Evolutionary conservation across 2,113 vertebrate genomes (phyloP).

Genomic region (Dinomys branickii): DNA sequence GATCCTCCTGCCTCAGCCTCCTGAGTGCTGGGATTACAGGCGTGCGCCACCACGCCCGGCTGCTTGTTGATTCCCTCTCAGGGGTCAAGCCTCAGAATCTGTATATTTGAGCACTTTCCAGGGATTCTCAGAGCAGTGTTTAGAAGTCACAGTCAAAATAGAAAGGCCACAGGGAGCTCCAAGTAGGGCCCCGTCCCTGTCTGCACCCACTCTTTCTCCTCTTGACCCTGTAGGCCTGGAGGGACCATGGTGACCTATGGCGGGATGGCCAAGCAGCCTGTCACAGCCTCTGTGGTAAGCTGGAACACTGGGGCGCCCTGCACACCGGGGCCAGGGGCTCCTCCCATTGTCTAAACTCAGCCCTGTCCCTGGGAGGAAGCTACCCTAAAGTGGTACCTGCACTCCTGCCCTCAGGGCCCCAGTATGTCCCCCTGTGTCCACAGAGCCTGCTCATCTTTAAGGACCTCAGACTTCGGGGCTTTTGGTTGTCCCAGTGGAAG

Average conservation of each 20-base stretch:
- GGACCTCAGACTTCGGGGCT: slow-evolving; percentile 92
- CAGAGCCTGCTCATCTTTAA: slow-evolving; percentile 97
- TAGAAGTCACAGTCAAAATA: not conserved
- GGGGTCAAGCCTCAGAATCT: not conserved
- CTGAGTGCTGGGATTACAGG: not conserved
- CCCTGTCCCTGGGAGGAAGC: not conserved
- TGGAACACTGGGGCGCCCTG: not conserved
- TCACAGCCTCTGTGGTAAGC: slow-evolving; percentile 95
- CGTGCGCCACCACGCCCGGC: not conserved
- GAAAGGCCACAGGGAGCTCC: not conserved
- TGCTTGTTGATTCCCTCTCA: not conserved
- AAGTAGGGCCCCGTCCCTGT: not conserved
- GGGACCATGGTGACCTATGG: slow-evolving; percentile 98
- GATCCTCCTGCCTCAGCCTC: not conserved
- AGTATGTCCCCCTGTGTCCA: slow-evolving; percentile 48
- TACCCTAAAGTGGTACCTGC: not conserved
- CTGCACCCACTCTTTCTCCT: not conserved
- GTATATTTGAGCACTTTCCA: not conserved
- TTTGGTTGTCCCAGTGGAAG: slow-evolving; percentile 97
- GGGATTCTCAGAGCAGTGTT: not conserved
- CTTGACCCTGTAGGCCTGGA: slow-evolving; percentile 85
- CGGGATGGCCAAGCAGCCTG: slow-evolving; percentile 97
- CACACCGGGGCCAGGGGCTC: not conserved
- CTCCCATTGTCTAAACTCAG: not conserved
- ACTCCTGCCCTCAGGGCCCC: not conserved